Percentiles rank a stretch among this genome's conserved stretches.
phyloP scores from a whole-genome alignment of 2,888 invertebrate species.

The Polyommatus iphigenia region DNA sequence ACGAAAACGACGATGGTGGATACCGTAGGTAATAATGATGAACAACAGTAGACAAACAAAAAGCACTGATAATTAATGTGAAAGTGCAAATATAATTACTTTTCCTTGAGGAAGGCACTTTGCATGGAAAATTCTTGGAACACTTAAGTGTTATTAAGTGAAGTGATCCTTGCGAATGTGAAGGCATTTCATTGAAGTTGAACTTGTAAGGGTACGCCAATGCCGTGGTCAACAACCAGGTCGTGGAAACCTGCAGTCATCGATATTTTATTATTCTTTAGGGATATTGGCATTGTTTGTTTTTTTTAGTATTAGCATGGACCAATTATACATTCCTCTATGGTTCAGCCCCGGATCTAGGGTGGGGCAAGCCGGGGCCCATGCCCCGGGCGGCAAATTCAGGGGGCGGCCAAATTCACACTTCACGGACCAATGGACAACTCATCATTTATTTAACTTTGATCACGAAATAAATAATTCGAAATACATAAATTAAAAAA shows the following conservation, averaged over 20 bases:
- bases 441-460: no score
- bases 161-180: conserved; percentile 5
- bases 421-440: no score
- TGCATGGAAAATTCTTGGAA: neutral
- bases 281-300: neutral
- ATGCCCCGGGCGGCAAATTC: no score
- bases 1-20: neutral
- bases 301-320: no score
- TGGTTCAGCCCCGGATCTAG: no score
- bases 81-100: neutral
- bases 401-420: no score
- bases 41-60: no score
- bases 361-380: no score
- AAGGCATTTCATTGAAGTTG: neutral
- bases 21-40: no score
- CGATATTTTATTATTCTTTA: neutral
- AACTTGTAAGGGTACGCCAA: neutral
- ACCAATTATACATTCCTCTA: no score
- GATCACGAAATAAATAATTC: no score
- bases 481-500: no score
- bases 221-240: neutral
- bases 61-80: neutral
- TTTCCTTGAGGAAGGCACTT: neutral
- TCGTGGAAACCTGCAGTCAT: neutral
- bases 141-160: neutral